phyloP scores from a whole-genome alignment of 2,797 vertebrate genomes.

The Girardinus metallicus region DNA sequence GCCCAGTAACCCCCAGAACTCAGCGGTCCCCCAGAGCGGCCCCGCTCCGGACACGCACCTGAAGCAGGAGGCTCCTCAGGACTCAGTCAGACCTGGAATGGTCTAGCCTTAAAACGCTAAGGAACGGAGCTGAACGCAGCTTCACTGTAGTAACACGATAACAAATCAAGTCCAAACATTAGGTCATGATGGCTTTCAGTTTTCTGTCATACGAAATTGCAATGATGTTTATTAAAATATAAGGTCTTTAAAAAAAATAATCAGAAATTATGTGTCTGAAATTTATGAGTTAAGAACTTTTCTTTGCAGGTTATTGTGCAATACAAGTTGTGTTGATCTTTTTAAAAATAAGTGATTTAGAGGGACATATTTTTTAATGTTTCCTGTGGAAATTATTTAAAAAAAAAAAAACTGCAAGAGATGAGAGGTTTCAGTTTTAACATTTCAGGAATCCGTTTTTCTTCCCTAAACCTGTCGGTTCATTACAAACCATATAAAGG shows the following conservation, averaged over 20 bases:
- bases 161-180: conserved; percentile 44
- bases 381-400: conserved; percentile 95
- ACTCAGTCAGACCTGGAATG: conserved; percentile 61
- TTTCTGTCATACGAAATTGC: conserved; percentile 52
- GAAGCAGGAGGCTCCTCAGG: conserved; percentile 71
- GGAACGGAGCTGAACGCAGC: conserved; percentile 56
- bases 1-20: conserved; percentile 65
- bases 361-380: conserved; percentile 79
- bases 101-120: conserved; percentile 71
- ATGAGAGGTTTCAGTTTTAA: conserved; percentile 50
- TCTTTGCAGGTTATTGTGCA: conserved; percentile 81
- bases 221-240: conserved; percentile 42
- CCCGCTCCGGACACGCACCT: conserved; percentile 48
- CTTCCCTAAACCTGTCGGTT: conserved; percentile 61
- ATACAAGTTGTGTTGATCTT: conserved; percentile 81
- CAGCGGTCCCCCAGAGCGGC: conserved; percentile 56
- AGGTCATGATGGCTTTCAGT: conserved; percentile 59
- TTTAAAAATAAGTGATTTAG: conserved; percentile 68
- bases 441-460: conserved; percentile 68
- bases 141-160: conserved; percentile 10
- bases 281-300: conserved; percentile 57
- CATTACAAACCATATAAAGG: conserved; percentile 54
- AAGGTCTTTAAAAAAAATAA: conserved; percentile 46
- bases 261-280: conserved; percentile 59
- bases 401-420: conserved; percentile 47